Evolutionary conservation across 2,888 invertebrate genomes (phyloP).

Genomic region (Plebejus anna): DNA sequence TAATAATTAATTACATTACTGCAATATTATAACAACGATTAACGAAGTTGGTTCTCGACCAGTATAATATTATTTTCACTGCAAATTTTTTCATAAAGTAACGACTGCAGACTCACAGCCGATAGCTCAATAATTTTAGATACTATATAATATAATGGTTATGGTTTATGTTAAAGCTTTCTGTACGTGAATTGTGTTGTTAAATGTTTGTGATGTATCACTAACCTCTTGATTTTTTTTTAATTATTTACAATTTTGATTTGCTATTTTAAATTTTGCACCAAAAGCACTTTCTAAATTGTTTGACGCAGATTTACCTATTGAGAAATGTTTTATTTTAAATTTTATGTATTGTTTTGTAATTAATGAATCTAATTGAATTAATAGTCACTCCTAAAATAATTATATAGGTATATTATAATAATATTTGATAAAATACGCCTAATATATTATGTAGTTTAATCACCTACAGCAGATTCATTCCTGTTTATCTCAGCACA

Average conservation of each 20-base stretch:
- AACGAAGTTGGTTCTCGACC: too few relatives aligned
- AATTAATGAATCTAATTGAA: background rate
- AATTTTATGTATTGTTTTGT: background rate
- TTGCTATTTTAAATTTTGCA: background rate
- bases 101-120: too few relatives aligned
- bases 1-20: too few relatives aligned
- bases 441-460: background rate
- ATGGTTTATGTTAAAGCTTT: conserved; percentile 1
- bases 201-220: background rate
- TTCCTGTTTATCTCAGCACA: conserved; percentile 9
- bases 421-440: background rate
- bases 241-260: background rate
- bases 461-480: background rate
- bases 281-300: background rate
- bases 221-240: background rate
- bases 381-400: background rate
- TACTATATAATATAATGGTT: background rate
- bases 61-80: too few relatives aligned
- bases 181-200: background rate
- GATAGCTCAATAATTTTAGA: too few relatives aligned
- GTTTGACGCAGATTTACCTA: background rate
- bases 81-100: too few relatives aligned
- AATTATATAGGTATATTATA: too few relatives aligned
- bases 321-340: too few relatives aligned
- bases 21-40: too few relatives aligned